Evolutionary conservation across 1,140 invertebrate genomes (phyloP), one percentile per base, ranked within the genome.

Genomic region (Lethocerus indicus): DNA sequence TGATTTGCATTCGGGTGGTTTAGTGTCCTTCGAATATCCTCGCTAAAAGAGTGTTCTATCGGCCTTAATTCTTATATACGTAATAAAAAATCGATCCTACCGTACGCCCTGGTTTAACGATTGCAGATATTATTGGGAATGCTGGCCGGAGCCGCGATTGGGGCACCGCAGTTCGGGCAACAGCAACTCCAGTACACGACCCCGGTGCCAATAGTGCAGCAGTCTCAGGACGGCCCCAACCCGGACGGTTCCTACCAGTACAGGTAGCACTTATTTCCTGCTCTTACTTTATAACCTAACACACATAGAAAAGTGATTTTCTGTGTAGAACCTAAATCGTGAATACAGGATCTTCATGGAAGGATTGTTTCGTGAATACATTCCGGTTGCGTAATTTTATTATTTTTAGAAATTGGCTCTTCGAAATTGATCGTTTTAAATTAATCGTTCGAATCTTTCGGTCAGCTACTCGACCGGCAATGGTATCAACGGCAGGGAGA

Each of bases 381-480:
- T 36, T 36, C 35, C 20, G 35, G n/a, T 36, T 36, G 35, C 35
- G 20, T 16, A 36, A 36, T 18, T 16, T 36, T 36, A 36, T 14
- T 36, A 36, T 16, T 2, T 18, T 36, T 36, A 16, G 14, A 2
- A 3, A 36, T 16, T 7, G 29, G 29, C 9, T 32, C n/a, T 32
- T 32, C n/a, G 9, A 32, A 32, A 32, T 32, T 32, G 9, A n/a
- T 32, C 9, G 9, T 32, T 32, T 32, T 32, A 9, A 32, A 32
- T 32, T 32, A 9, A 32, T 9, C n/a, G 29, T n/a, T n/a, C n/a
- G 29, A 32, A 9, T 9, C 9, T 16, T 20, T 16, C 6, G n/a
- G 54, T 60, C 63, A 85, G 79, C 60, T 86, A 81, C 58, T 72
- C 81, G 62, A 77, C 78, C 6, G 78, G 71, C 20, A 81, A 83